Evolutionary conservation across 92 coral and sea anemone species (phyloP).

Genomic region (Epizoanthus fatuus): DNA sequence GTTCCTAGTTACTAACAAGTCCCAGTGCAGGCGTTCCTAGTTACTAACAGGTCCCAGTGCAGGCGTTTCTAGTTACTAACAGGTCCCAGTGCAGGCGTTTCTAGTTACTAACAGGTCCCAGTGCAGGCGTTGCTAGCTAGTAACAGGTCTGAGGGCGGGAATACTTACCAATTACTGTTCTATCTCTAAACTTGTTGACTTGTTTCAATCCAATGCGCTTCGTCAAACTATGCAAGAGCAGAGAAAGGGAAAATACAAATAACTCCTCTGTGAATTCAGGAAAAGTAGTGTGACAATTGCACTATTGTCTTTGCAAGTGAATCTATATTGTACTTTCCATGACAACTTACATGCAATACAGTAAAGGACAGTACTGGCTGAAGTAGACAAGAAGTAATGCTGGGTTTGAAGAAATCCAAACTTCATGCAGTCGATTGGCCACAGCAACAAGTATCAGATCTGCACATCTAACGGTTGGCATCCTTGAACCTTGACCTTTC

Average conservation of each 20-base stretch:
- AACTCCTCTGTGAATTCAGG: not conserved
- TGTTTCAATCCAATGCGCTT: constrained; percentile 86
- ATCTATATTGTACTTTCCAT: not conserved
- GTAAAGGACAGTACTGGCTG: constrained; percentile 81
- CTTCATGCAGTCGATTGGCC: constrained; percentile 89
- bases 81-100: too few relatives aligned
- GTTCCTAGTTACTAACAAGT: too few relatives aligned
- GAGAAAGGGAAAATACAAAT: not conserved
- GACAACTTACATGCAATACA: constrained; percentile 77
- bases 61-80: too few relatives aligned
- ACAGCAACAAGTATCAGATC: constrained; percentile 78
- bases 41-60: too few relatives aligned
- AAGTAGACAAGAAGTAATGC: constrained; percentile 75
- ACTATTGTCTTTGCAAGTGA: too few relatives aligned
- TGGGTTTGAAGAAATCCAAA: constrained; percentile 92
- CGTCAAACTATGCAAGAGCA: constrained; percentile 58
- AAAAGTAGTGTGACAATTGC: not conserved
- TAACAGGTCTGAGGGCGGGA: not conserved
- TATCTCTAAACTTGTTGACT: constrained; percentile 76
- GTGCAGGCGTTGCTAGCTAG: too few relatives aligned
- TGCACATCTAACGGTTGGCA: constrained; percentile 86
- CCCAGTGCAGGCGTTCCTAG: too few relatives aligned
- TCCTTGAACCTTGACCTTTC: constrained; percentile 62
- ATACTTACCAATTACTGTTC: not conserved
- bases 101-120: too few relatives aligned